Evolutionary conservation across 2,113 vertebrate species (phyloP), one percentile per base, ranked within the genome.

Genomic region (Rhombomys opimus): DNA sequence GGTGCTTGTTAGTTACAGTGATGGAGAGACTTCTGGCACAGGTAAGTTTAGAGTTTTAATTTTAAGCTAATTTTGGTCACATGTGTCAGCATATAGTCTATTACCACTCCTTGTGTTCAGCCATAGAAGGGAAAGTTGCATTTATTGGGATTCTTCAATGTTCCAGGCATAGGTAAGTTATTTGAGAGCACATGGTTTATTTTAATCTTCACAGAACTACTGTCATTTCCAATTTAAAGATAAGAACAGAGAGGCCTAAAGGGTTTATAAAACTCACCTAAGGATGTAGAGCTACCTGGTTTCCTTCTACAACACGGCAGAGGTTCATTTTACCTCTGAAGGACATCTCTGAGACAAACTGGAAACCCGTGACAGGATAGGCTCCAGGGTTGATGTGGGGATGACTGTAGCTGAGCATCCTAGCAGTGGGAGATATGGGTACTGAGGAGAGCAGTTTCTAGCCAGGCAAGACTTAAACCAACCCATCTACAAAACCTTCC

Each of bases 31-130:
- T 78, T 89, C 75, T 75, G 30, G 68, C 78, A 25, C 68, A 54
- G 15, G 14, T 57, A 93, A 4, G 81, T n/a, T 77, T 85, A 57
- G n/a, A 94, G 59, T 84, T 86, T 92, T 87, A 86, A 63, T 78
- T 92, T 70, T 63, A 80, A n/a, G 38, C 18, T 82, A 72, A 90
- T 90, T 91, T 97, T 86, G 20, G 35, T 27, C 77, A 41, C 67
- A 15, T 78, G 11, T 68, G 88, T 1, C 35, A 70, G 4, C 81
- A 75, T 52, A 87, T 80, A 78, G 2, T 63, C 82, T 57, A 23
- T 9, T 50, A 84, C 1, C 9, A 85, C 32, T 72, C 2, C 2
- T 38, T 85, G 68, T 0, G 5, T 54, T 89, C 78, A 2, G 2
- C 15, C 1, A 61, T 18, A 88, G n/a, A 75, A 76, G 23, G 61